Conservation (phyloP, 2,888 invertebrate genomes). For the Heliothis peltigera region DNA sequence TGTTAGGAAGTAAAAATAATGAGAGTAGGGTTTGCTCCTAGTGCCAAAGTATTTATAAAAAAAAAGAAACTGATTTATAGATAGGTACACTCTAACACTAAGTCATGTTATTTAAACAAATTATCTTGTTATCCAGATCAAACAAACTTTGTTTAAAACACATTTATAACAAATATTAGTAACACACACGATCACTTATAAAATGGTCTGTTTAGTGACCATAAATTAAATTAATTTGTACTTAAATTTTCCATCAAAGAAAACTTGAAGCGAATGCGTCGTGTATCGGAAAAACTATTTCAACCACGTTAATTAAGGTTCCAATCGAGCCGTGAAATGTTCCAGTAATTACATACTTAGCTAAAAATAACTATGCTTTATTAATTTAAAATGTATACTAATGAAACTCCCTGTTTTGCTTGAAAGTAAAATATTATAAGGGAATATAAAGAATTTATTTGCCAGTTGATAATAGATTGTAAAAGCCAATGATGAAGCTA, state of each 20-base stretch:
- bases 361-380: slow-evolving; percentile 37
- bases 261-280: slow-evolving; percentile 3
- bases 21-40: neutral
- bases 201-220: neutral
- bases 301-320: slow-evolving; percentile 51
- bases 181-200: neutral
- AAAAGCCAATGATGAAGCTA: neutral
- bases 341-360: slow-evolving; percentile 39
- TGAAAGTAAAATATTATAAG: neutral
- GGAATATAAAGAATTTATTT: neutral
- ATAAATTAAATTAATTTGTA: slow-evolving; percentile 23
- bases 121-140: too few species aligned
- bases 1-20: neutral
- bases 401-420: neutral
- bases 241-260: slow-evolving; percentile 36
- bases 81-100: too few species aligned
- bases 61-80: too few species aligned
- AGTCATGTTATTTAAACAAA: too few species aligned
- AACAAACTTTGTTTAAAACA: neutral
- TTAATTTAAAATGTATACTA: slow-evolving; percentile 22
- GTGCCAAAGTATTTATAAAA: neutral
- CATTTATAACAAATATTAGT: neutral
- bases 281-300: slow-evolving; percentile 35
- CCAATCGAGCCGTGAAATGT: slow-evolving; percentile 41
- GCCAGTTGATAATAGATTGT: neutral